A percentile compares a stretch with the other conserved stretches of the same genome.
These are phyloP conservation scores for Papilio gigon DNA, from an alignment of 2,888 invertebrate species.

Conservation along the genomic window DNA sequence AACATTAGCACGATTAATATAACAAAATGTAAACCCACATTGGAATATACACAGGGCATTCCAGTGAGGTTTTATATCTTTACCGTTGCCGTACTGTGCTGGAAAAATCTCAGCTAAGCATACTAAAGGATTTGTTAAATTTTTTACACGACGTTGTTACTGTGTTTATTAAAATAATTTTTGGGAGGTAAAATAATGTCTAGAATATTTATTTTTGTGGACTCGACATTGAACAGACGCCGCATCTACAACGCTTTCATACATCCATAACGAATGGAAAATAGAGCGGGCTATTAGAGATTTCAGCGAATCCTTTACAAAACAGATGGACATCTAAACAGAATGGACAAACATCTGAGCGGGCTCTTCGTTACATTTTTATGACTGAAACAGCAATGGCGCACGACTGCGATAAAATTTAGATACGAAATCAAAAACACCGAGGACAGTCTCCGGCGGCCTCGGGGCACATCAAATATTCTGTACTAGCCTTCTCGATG, in stretches of 20 bases:
- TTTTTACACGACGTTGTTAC: too few relatives aligned
- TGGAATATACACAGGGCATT: too few relatives aligned
- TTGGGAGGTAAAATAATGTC: too few relatives aligned
- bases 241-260: conserved; percentile 39
- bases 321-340: conserved; percentile 47
- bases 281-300: conserved; percentile 47
- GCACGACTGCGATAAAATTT: conserved; percentile 40
- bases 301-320: conserved; percentile 47
- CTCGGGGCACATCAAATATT: conserved; percentile 31
- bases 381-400: conserved; percentile 40
- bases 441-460: conserved; percentile 29
- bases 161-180: too few relatives aligned
- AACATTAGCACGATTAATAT: neutral
- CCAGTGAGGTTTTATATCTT: too few relatives aligned
- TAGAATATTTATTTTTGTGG: too few relatives aligned
- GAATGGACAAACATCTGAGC: conserved; percentile 51
- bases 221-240: conserved; percentile 8
- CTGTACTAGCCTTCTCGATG: conserved; percentile 19
- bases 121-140: too few relatives aligned
- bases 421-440: conserved; percentile 41
- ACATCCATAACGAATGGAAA: conserved; percentile 41
- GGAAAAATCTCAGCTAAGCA: too few relatives aligned
- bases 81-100: too few relatives aligned
- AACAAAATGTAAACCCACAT: neutral
- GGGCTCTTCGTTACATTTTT: conserved; percentile 42